These are phyloP conservation scores for Goniozus legneri DNA, from an alignment of 1,140 invertebrate species.

Conservation along the genomic window DNA sequence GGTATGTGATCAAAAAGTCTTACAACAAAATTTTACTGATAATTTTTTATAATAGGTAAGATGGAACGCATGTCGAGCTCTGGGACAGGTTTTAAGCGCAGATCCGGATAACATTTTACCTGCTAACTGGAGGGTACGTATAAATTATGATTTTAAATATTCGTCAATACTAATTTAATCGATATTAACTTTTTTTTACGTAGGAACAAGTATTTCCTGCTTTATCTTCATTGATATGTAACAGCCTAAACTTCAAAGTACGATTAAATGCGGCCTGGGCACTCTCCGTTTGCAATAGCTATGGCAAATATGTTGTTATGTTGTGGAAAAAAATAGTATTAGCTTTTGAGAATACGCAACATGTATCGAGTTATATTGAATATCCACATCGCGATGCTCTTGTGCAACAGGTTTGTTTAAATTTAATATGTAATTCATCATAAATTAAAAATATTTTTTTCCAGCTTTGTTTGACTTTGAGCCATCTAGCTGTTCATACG, in stretches of 20 bases:
- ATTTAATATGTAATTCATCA: not conserved
- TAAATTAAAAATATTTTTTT: constrained; percentile 16
- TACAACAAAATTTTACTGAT: not conserved
- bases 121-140: constrained; percentile 42
- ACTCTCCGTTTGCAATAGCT: constrained; percentile 60
- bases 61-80: constrained; percentile 88
- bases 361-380: constrained; percentile 74
- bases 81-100: constrained; percentile 61
- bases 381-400: constrained; percentile 77
- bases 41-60: constrained; percentile 59
- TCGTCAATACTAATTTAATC: constrained; percentile 1
- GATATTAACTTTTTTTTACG: constrained; percentile 18
- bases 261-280: constrained; percentile 79
- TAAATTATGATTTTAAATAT: constrained; percentile 2
- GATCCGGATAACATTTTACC: constrained; percentile 42
- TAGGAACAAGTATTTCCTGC: constrained; percentile 55
- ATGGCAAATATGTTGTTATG: constrained; percentile 59
- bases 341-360: constrained; percentile 69
- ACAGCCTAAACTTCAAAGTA: constrained; percentile 67
- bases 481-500: constrained; percentile 39
- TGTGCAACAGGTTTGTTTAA: constrained; percentile 59
- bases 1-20: constrained; percentile 48
- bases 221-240: constrained; percentile 54
- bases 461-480: constrained; percentile 48
- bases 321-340: constrained; percentile 69